A percentile compares a stretch with the other conserved stretches of the same genome.
phyloP scores from a whole-genome alignment of 1,140 invertebrate species.

The Amyelois transitella region DNA sequence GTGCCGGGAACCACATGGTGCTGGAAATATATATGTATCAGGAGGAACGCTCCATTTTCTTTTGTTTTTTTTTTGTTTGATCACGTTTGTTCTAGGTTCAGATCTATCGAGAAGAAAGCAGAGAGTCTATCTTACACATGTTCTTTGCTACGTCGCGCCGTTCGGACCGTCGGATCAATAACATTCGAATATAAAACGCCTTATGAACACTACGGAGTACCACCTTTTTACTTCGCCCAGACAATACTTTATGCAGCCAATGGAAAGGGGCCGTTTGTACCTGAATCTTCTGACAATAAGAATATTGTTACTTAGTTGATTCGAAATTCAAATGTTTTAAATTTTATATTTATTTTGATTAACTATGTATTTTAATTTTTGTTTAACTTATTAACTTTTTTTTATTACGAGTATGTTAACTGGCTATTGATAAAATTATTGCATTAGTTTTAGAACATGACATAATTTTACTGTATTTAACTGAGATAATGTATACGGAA shows the following conservation, averaged over 20 bases:
- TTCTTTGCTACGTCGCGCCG: slow-evolving; percentile 25
- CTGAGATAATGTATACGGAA: too few species aligned
- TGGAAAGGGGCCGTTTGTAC: slow-evolving; percentile 10
- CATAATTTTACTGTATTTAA: too few species aligned
- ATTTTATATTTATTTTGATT: background rate
- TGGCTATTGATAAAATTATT: background rate
- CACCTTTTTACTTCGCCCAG: slow-evolving; percentile 30
- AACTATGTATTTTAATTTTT: background rate
- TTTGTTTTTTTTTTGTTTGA: background rate
- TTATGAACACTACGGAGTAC: slow-evolving; percentile 22
- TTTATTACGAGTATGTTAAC: too few species aligned
- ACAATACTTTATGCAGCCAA: slow-evolving; percentile 21
- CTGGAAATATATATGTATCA: too few species aligned
- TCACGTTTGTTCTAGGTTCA: slow-evolving; percentile 21
- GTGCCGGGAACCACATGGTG: too few species aligned
- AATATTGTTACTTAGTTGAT: background rate
- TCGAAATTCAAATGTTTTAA: background rate
- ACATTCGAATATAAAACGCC: slow-evolving; percentile 35
- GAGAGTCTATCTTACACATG: slow-evolving; percentile 20
- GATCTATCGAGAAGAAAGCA: slow-evolving; percentile 25
- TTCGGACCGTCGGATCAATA: slow-evolving; percentile 20
- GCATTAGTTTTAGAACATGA: background rate
- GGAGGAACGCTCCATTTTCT: too few species aligned
- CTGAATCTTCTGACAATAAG: too few species aligned
- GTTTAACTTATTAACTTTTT: too few species aligned